Percentiles rank a stretch among this genome's conserved stretches.
Conservation (phyloP, 1,140 invertebrate genomes). For the Pogonomyrmex barbatus region DNA sequence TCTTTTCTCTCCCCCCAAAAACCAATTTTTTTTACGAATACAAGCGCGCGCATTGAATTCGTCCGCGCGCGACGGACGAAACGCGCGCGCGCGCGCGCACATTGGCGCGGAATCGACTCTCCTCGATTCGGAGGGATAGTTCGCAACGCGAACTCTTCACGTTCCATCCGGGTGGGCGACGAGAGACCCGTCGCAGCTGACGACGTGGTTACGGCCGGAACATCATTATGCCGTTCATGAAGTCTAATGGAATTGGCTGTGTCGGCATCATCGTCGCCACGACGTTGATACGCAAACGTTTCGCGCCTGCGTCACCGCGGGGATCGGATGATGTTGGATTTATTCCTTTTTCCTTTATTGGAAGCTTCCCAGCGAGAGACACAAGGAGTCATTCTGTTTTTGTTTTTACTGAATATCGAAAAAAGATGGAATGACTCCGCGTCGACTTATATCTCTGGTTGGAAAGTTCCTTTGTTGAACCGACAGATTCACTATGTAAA, state of each 20-base stretch:
- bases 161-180: background rate
- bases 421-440: no score
- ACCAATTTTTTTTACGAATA: background rate
- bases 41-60: background rate
- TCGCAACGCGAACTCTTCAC: background rate
- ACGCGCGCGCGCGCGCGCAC: background rate
- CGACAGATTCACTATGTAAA: no score
- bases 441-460: no score
- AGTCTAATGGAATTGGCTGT: background rate
- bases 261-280: no score
- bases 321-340: no score
- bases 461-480: no score
- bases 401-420: no score
- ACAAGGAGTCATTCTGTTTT: no score
- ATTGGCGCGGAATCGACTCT: background rate
- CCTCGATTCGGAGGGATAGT: background rate
- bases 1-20: conserved; percentile 7
- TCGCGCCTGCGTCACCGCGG: no score
- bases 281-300: no score
- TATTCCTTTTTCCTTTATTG: no score
- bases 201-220: background rate
- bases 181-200: background rate
- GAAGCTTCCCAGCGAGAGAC: no score
- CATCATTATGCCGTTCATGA: background rate
- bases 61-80: background rate